Evolutionary conservation across 2,113 vertebrate genomes (phyloP).

Genomic region (Stercorarius parasiticus): DNA sequence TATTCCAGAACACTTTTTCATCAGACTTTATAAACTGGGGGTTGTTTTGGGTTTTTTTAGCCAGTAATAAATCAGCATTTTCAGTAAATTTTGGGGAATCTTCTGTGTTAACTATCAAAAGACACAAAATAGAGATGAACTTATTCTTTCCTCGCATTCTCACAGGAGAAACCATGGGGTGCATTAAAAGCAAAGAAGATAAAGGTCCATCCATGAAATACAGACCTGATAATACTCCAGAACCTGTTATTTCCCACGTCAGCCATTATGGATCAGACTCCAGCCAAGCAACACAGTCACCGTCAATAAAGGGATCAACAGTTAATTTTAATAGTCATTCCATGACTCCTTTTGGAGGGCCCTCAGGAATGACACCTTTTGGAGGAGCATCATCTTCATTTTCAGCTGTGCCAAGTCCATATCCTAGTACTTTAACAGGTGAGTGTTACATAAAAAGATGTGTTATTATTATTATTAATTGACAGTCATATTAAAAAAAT

Average conservation of each 20-base stretch:
- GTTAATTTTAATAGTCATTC: conserved; percentile 83
- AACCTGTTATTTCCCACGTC: conserved; percentile 73
- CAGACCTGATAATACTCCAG: conserved; percentile 81
- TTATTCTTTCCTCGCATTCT: neutral
- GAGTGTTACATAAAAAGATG: conserved; percentile 20
- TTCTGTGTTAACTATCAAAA: neutral
- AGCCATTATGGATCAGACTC: conserved; percentile 88
- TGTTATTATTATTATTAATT: neutral
- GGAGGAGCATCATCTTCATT: conserved; percentile 90
- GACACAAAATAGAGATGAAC: neutral
- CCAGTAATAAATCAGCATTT: neutral
- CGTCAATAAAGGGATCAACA: conserved; percentile 78
- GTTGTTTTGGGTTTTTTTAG: neutral
- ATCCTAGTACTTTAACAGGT: conserved; percentile 89
- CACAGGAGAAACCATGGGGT: conserved; percentile 88
- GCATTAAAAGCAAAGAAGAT: conserved; percentile 94
- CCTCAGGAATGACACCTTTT: conserved; percentile 88
- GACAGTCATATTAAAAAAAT: neutral
- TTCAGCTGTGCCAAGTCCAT: conserved; percentile 84
- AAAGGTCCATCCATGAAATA: conserved; percentile 89
- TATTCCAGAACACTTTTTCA: neutral
- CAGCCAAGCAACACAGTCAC: conserved; percentile 78
- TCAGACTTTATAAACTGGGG: neutral
- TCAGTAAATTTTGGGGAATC: neutral
- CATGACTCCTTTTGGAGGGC: conserved; percentile 89